Base-by-base conservation (phyloP, 1,140 invertebrate species). In the Pentalonia nigronervosa region DNA sequence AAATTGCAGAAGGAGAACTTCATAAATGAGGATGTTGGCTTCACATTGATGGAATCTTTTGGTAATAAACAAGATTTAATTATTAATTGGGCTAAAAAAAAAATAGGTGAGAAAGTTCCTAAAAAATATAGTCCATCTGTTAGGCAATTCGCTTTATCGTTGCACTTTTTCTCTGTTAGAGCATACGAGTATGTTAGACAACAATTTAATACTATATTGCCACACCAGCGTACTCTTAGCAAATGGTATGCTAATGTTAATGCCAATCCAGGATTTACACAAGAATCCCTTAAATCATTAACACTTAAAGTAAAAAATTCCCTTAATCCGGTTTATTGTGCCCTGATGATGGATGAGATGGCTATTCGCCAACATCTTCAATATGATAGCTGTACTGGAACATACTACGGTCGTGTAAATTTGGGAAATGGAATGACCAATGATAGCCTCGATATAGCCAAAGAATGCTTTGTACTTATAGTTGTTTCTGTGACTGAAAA, bases 171-270 rank as follows among this genome's bases (percentile, higher is more conserved):
- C 23, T 23, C 20, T 21, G 20, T 56, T 25, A 56, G 7, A 56
- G 25, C 7, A 8, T 56, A 56, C 25, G 56, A 30, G 7, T 30
- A 56, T 56, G 56, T 25, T 25, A 7, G 25, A 25, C 23, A 56
- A 25, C 23, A 56, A 8, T 56, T 56, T 25, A 56, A 41, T 41
- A 45, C 60, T 11, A 47, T 76, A 7, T 25, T 91, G 30, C 90
- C 90, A n/a, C 53, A 91, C n/a, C 53, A 36, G 30, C 36, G 53
- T 7, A 91, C 90, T 17, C 60, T 91, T 3, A 41, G 67, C 30
- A 56, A 67, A 76, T 91, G 53, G 90, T 91, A 91, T 47, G 14
- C 30, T 81, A n/a, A 60, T 30, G 36, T 81, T 36, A 47, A 91
- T 76, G 90, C 53, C 0, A 41, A 36, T 17, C 90, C 90, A 0